Evolutionary conservation across 1,140 invertebrate genomes (phyloP), one percentile per base, ranked within the genome.

Genomic region (Polyergus mexicanus): DNA sequence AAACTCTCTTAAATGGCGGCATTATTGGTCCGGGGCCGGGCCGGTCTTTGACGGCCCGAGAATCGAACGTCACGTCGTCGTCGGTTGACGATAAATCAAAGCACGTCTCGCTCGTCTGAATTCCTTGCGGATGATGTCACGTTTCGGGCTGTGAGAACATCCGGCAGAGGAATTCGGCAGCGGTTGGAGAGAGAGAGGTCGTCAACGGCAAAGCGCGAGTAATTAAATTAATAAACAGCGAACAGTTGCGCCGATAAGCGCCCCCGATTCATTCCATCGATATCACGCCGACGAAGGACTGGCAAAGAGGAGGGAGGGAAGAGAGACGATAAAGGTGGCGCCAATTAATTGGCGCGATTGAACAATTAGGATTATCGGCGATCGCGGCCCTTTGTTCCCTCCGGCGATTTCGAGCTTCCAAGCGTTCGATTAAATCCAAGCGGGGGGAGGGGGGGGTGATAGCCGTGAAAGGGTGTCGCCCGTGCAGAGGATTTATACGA

Each of bases 71-170:
- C 51, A 56, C 28, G 35, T 84, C 72, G 71, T 60, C 78, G 83
- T 60, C 41, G 47, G 65, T 69, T 84, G 68, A 22, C 47, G 74
- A 77, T 58, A 41, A 85, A 81, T 80, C 69, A 86, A 68, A 83
- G 65, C 78, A 74, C 68, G 68, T 83, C 62, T 84, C 85, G 54
- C 85, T 75, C 60, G 87, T 84, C 85, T 83, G 69, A 90, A 90
- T 90, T 84, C 89, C 81, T 68, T 28, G 62, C 22, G 62, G 69
- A 75, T 90, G 89, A 88, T 90, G 89, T 90, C 89, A 90, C 85
- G 69, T 80, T 80, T 83, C 84, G 65, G 19, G 22, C 72, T 78
- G 86, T 89, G 89, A 81, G 89, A 90, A 87, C 85, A 80, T 41
- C 65, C 78, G 19, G 35, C 66, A 38, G 11, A 71, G 78, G 78